These are phyloP conservation scores for Argynnis bischoffii DNA, from an alignment of 2,888 invertebrate genomes.

Conservation along the genomic window DNA sequence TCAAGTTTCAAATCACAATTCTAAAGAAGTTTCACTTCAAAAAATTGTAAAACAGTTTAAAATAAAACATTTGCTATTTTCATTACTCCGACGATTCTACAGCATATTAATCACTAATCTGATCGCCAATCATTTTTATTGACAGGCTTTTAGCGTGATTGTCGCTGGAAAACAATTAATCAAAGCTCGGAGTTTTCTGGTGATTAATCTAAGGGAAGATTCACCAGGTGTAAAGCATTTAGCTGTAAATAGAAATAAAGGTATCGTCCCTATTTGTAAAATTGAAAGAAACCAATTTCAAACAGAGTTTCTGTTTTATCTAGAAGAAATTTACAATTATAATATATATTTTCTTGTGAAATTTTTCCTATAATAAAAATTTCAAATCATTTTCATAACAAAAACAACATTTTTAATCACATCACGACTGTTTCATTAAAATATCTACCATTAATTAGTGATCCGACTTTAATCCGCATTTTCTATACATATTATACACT, in stretches of 20 bases:
- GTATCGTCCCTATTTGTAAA: not conserved
- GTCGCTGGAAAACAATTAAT: slow-evolving; percentile 37
- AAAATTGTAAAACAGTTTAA: too few relatives aligned
- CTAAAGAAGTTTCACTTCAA: too few relatives aligned
- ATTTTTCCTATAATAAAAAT: too few relatives aligned
- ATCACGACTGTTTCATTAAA: too few relatives aligned
- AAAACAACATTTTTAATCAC: too few relatives aligned
- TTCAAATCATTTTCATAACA: too few relatives aligned
- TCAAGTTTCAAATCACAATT: too few relatives aligned
- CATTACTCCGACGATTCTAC: not conserved
- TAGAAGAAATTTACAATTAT: not conserved
- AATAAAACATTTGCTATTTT: not conserved
- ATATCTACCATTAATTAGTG: too few relatives aligned
- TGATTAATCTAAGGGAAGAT: slow-evolving; percentile 29
- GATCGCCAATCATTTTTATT: slow-evolving; percentile 31
- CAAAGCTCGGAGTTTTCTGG: slow-evolving; percentile 31
- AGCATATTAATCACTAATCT: slow-evolving; percentile 12
- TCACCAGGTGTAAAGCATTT: slow-evolving; percentile 23
- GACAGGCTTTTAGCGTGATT: slow-evolving; percentile 34
- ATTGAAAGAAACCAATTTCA: not conserved
- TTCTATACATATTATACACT: too few relatives aligned
- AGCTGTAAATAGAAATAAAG: slow-evolving; percentile 11
- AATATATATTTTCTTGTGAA: too few relatives aligned
- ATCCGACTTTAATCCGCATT: too few relatives aligned
- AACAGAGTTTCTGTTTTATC: not conserved